Base-by-base conservation (phyloP, 1,140 invertebrate species). In the Diploscapter pachys region DNA sequence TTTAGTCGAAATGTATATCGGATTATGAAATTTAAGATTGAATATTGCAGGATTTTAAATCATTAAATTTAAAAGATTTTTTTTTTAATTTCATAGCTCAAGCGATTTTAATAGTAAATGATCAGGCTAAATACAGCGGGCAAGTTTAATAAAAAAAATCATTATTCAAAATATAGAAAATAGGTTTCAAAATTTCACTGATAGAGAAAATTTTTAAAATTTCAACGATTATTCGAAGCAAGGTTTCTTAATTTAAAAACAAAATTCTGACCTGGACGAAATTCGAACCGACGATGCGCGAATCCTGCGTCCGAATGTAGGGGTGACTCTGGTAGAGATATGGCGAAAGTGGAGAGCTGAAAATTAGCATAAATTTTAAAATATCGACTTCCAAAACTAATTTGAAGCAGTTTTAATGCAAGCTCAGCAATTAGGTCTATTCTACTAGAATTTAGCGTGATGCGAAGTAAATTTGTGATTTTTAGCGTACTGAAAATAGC, bases 321-420 rank as follows among this genome's bases (percentile, higher is more conserved):
- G 77, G 71, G 54, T 79, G 78, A 8, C 50, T 51, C 64, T 78
- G 77, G 61, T 79, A 79, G 73, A 79, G 68, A 55, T 79, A 79
- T 13, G 78, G 78, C 6, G 78, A 79, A n/a, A 79, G 73, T 13
- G 78, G 78, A 11, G 78, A 79, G 71, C 78, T 79, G 68, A 62
- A 77, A 65, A 13, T 31, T 31, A 31, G 31, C 31, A 52, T 6
- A 62, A 2, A 62, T 13, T 48, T 57, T 48, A 31, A 6, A 8
- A 9, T 6, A 6, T 62, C 8, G 31, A 31, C 2, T 59, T 1
- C 57, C 57, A 59, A 13, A 59, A 59, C 9, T 13, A 13, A 59
- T 13, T 13, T 13, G 57, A 64, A 6, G 51, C 51, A 50, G 63
- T 48, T 48, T 64, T 50, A 64, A 13, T 11, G 9, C 57, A 13